Base-by-base conservation (phyloP, 2,113 vertebrate genomes). In the Emydocephalus ijimae region DNA sequence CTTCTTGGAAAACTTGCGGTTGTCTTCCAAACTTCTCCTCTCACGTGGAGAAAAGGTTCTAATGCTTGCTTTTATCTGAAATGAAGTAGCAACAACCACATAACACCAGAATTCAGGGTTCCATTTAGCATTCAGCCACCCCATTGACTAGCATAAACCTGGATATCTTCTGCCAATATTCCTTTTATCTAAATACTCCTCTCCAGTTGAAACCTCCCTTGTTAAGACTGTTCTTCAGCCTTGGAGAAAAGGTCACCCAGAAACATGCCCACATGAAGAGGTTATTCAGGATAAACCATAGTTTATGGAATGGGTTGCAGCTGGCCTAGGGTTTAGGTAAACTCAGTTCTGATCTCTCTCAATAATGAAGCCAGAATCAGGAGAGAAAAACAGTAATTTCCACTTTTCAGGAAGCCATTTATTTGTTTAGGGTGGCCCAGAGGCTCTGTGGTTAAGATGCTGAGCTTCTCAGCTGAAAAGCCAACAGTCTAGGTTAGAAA, bases 1-100 rank as follows among this genome's bases (percentile, higher is more conserved):
- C 99, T 99, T 99, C 98, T 99, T 99, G 94, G 98, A 98, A 95
- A 99, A 98, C 95, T 99, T 99, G 43, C 97, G 96, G 92, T 97
- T 98, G 87, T 99, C 99, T 95, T 99, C 99, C 0, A 95, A 93
- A 90, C 98, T 98, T 96, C 98, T 98, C 39, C 96, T 97, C 95
- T 99, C 99, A 94, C 98, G 98, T 4, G 98, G 98, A 57, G 97
- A 96, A 94, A 99, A 99, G 34, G 98, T 98, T 96, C 96, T 98
- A 91, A 99, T 89, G 11, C 98, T 98, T 91, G 99, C 99, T 97
- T 98, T 98, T 93, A 99, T 96, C 99, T 99, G 61, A 91, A 69
- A 94, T 94, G 93, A 85, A 52, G 95, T 23, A 91, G 5, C 45
- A 59, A 91, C 4, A 55, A 20, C 3, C n/a, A 15, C 12, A 5